Base-by-base conservation (phyloP, 2,113 vertebrate genomes). In the Zapornia atra region DNA sequence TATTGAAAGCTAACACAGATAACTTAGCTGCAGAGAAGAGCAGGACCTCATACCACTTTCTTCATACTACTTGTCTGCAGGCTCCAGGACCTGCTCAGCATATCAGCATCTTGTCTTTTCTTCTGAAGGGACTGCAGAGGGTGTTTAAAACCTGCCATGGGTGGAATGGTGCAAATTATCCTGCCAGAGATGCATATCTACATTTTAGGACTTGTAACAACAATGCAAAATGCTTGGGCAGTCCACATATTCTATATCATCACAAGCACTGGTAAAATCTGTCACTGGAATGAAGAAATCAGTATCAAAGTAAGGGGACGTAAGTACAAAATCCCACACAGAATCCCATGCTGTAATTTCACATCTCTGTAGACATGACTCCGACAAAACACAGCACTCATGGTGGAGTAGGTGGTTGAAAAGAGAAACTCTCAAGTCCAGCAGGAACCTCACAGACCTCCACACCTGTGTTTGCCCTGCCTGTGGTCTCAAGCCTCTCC, bases 401-500 rank as follows among this genome's bases (percentile, higher is more conserved):
- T 22, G 26, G 33, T 48, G 46, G 28, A 76, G 38, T 28, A n/a
- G 22, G 18, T 5, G 3, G 17, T n/a, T 76, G 19, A 61, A 90
- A 76, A 11, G 11, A 82, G n/a, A 61, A 82, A 48, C 12, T 7
- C 54, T 33, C 1, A 2, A 61, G 54, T 40, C 29, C 48, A 46
- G 20, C 5, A 3, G 51, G 42, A 72, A 22, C 42, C 13, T 29
- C 59, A 18, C 12, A 34, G 22, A 26, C 6, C 22, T 44, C 28
- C 40, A 36, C 21, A 65, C 36, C 22, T 33, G 20, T 22, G 21
- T 48, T 28, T 1, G 2, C 36, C 36, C 26, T 15, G 11, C 26
- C 26, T 34, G 12, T 1, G 0, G 36, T 25, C 42, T 40, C 1
- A 0, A 21, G 9, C 17, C 26, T 51, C 17, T 59, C 25, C 16